Conservation (phyloP, 2,888 invertebrate species). For the Dynastes grantii region DNA sequence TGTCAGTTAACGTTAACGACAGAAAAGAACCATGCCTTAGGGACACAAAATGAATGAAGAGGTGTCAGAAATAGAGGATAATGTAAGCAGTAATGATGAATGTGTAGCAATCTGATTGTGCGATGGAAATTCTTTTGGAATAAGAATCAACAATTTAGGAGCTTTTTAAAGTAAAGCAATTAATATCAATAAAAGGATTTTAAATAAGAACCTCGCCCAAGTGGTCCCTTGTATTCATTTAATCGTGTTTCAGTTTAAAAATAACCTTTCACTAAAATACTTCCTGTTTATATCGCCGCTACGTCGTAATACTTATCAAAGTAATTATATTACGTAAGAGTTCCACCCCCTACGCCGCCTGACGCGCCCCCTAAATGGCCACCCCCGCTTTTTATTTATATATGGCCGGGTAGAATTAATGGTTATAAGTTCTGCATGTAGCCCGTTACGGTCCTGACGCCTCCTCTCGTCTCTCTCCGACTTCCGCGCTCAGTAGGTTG, state of each 20-base stretch:
- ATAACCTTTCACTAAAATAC: conserved; percentile 19
- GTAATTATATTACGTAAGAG: conserved; percentile 30
- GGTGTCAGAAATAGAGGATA: no score
- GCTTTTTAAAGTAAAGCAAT: no score
- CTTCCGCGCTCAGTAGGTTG: background rate
- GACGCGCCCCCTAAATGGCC: background rate
- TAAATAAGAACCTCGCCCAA: background rate
- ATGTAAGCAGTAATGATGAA: no score
- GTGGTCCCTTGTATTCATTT: background rate
- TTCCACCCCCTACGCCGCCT: background rate
- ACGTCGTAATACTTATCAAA: conserved; percentile 9
- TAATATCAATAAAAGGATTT: no score
- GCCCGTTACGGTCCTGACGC: conserved; percentile 39
- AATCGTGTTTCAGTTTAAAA: conserved; percentile 6
- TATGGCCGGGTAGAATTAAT: conserved; percentile 24
- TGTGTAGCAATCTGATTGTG: no score
- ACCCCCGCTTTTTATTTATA: background rate
- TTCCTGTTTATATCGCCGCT: conserved; percentile 9
- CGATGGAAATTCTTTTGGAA: no score
- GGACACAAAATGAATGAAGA: background rate
- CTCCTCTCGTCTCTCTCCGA: background rate
- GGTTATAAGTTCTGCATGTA: background rate
- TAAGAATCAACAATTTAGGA: no score
- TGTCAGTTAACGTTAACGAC: conserved; percentile 24
- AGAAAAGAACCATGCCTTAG: conserved; percentile 13